phyloP scores from a whole-genome alignment of 1,140 invertebrate species.

The Spodoptera litura region DNA sequence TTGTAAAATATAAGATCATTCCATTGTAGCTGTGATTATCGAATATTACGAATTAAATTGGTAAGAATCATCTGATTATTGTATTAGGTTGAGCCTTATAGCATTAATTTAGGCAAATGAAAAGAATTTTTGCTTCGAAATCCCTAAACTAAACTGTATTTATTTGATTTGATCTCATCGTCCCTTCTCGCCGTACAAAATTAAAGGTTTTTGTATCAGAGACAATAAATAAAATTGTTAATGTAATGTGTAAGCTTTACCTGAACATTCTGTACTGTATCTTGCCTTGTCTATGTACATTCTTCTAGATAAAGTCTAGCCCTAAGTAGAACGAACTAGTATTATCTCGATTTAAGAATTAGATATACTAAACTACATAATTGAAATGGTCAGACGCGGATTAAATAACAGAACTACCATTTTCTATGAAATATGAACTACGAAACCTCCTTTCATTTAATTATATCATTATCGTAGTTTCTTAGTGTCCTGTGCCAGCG shows the following conservation, averaged over 20 bases:
- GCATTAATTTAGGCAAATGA: not conserved
- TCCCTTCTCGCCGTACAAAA: not conserved
- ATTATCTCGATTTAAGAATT: constrained; percentile 31
- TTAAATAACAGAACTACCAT: not conserved
- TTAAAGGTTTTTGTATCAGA: not conserved
- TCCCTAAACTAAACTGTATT: not conserved
- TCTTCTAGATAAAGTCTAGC: not conserved
- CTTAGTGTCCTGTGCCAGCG: too few species aligned
- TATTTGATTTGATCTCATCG: constrained; percentile 22
- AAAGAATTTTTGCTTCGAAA: not conserved
- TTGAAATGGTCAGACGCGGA: not conserved
- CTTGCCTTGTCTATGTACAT: constrained; percentile 20
- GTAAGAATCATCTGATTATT: not conserved
- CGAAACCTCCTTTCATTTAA: not conserved
- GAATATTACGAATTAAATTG: constrained; percentile 44
- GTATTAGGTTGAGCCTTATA: not conserved
- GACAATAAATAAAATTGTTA: constrained; percentile 15
- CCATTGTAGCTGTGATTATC: constrained; percentile 55
- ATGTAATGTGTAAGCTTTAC: not conserved
- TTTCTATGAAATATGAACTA: too few species aligned
- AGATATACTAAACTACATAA: not conserved
- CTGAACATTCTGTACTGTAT: not conserved
- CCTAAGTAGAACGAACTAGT: constrained; percentile 25
- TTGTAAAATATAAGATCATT: constrained; percentile 30
- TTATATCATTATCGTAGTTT: not conserved